These are phyloP conservation scores for Passer montanus DNA, from an alignment of 2,113 vertebrate genomes.

Conservation along the genomic window DNA sequence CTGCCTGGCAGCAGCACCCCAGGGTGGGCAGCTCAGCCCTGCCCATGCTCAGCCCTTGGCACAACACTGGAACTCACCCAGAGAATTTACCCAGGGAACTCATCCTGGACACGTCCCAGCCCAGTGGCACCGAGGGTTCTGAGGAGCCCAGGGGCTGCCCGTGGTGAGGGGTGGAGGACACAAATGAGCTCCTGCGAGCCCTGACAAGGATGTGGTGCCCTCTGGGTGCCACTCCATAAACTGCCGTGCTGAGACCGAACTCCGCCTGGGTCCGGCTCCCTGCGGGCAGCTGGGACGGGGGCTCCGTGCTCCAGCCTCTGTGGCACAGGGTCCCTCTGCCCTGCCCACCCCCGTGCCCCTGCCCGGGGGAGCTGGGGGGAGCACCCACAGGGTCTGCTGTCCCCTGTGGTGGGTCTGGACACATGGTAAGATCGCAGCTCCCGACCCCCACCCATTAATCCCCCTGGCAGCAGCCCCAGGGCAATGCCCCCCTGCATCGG, in stretches of 20 bases:
- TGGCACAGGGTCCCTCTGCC: rapidly evolving
- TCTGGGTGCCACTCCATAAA: not conserved
- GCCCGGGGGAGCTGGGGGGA: not conserved
- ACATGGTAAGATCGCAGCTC: not conserved
- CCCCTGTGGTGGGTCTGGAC: rapidly evolving
- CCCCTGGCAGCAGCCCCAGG: not conserved
- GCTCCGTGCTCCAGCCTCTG: not conserved
- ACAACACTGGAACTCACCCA: rapidly evolving
- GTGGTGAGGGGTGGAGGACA: rapidly evolving
- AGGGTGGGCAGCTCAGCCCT: not conserved
- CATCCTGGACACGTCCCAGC: not conserved
- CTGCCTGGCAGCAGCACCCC: too few relatives aligned
- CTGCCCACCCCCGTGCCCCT: not conserved
- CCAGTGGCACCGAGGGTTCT: too few relatives aligned
- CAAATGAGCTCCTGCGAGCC: rapidly evolving
- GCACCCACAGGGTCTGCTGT: not conserved
- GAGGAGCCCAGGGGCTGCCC: rapidly evolving
- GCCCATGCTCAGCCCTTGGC: rapidly evolving
- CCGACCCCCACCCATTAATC: rapidly evolving
- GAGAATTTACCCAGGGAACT: not conserved
- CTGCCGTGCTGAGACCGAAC: rapidly evolving
- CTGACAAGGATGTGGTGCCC: rapidly evolving
- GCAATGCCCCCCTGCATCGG: rapidly evolving
- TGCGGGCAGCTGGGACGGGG: rapidly evolving
- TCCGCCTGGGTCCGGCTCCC: not conserved